Evolutionary conservation across 2,797 vertebrate genomes (phyloP), one percentile per base, ranked within the genome.

Genomic region (Heterohyrax brucei): DNA sequence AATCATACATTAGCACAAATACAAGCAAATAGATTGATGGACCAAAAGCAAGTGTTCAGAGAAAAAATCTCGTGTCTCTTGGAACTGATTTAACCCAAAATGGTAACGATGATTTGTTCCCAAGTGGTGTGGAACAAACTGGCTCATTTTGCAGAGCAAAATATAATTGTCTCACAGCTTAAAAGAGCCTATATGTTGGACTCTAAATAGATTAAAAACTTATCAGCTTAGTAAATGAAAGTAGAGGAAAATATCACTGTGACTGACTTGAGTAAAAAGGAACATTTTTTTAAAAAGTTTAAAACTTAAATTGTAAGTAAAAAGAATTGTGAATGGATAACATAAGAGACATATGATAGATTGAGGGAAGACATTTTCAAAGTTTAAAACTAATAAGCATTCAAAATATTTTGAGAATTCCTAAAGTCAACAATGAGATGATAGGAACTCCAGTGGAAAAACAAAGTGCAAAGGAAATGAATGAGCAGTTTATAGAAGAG

Each of bases 71-170:
- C 28, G 3, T 28, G 13, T 33, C 50, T 16, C 4, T 87, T 53
- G 18, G 19, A 87, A 72, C 21, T 73, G 8, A 92, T 77, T 77
- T 94, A 91, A 89, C 22, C 24, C 39, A 84, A 94, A 53, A 77
- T 10, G 10, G n/a, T 70, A 82, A 72, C 4, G 3, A 79, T n/a
- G 0, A 6, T 56, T 81, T 89, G 30, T 77, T 89, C 19, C 62
- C 53, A 62, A 87, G 26, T 30, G 3, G 2, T 39, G 1, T 59
- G 2, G 19, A 7, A 9, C 0, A 56, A 21, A 76, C 7, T 16
- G 26, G 53, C 18, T 94, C 28, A 61, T 72, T 93, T 61, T 30
- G 4, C 78, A 26, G 7, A 91, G 3, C 28, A 93, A 82, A 87
- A 91, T 79, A 66, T 78, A 95, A 78, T 24, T n/a, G 10, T 0